Evolutionary conservation across 2,113 vertebrate species (phyloP), one percentile per base, ranked within the genome.

Genomic region (Vidua macroura): DNA sequence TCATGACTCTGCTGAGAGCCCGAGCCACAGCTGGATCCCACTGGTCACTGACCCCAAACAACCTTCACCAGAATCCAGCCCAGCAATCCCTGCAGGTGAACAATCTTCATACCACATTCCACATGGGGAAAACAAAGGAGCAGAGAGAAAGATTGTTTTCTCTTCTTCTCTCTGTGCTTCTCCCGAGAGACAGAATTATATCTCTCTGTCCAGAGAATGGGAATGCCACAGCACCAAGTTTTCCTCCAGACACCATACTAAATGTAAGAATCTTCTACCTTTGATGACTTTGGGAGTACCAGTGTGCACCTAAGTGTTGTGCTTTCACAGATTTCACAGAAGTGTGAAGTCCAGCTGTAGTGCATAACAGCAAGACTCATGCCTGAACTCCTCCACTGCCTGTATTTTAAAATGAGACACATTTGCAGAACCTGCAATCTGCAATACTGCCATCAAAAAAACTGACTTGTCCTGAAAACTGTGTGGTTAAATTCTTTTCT

Each of bases 401-500:
- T 58, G 48, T 20, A 13, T 37, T 37, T 66, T 82, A 67, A 82
- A 75, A 25, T 5, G 1, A 74, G 66, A 44, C 37, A 35, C 44
- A 41, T 41, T 2, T 53, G 43, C 79, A 73, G 67, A 68, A 27
- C 39, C 49, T n/a, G 33, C 9, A 58, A 23, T n/a, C 33, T 35
- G 33, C 33, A 58, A 35, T 15, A 19, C 4, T 23, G 23, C 66
- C 58, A 48, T 7, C 20, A 66, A 23, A 70, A 70, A 37, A 88
- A 41, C 23, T 0, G 0, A 62, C 48, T 46, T 33, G 73, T 62
- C 35, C 44, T 35, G 31, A 55, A 70, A 83, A 46, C 3, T n/a
- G n/a, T 7, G 4, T 28, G 37, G 37, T 44, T 78, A 33, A 84
- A 70, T 31, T 22, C 10, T 83, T 56, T 64, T 23, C 46, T 28